These are phyloP conservation scores for Eurois occulta DNA, from an alignment of 2,888 invertebrate genomes.

Conservation along the genomic window DNA sequence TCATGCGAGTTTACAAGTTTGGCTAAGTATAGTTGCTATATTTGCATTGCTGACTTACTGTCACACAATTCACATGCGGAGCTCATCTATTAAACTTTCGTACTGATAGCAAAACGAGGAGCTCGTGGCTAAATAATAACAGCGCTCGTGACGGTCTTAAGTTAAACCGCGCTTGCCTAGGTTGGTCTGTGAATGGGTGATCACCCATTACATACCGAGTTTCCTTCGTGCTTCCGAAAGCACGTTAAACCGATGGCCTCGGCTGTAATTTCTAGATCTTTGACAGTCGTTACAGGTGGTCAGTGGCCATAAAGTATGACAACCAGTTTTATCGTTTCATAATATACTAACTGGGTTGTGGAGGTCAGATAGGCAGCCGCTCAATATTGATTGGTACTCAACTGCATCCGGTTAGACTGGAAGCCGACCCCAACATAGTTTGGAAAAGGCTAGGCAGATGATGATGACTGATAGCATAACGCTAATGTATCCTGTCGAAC, in stretches of 20 bases:
- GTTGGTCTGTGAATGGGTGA: not conserved
- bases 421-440: too few relatives aligned
- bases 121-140: not conserved
- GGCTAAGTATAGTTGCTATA: conserved; percentile 34
- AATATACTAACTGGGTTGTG: too few relatives aligned
- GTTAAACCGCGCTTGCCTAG: not conserved
- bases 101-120: not conserved
- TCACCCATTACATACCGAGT: not conserved
- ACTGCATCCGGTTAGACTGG: too few relatives aligned
- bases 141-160: not conserved
- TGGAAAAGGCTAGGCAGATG: too few relatives aligned
- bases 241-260: not conserved
- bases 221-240: not conserved
- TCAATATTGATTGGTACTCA: too few relatives aligned
- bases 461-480: not conserved
- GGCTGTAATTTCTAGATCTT: not conserved
- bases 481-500: too few relatives aligned
- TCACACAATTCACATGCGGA: conserved; percentile 42
- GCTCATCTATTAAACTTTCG: conserved; percentile 51
- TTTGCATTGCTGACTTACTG: conserved; percentile 46
- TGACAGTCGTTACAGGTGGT: not conserved
- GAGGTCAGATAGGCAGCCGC: too few relatives aligned
- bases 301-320: not conserved
- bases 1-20: conserved; percentile 40
- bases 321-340: too few relatives aligned